Conservation (phyloP, 2,888 invertebrate species). For the Caenorhabditis imperialis region DNA sequence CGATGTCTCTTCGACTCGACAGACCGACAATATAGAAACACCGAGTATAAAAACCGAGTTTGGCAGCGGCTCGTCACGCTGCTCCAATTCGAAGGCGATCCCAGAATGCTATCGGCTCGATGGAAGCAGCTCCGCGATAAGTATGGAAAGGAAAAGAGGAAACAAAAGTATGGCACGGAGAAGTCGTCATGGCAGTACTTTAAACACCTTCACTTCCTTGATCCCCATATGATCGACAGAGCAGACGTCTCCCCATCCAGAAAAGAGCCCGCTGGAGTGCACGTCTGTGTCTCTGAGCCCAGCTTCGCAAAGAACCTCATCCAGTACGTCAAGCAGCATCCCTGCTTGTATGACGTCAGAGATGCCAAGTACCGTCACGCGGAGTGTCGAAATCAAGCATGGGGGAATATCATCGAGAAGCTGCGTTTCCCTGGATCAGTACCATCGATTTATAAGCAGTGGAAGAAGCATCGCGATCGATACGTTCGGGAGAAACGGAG, state of each 20-base stretch:
- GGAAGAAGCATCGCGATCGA: slow-evolving; percentile 76
- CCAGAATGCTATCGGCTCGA: slow-evolving; percentile 65
- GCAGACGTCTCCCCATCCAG: slow-evolving; percentile 63
- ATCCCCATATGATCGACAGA: slow-evolving; percentile 75
- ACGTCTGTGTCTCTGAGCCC: slow-evolving; percentile 65
- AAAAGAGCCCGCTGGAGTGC: slow-evolving; percentile 61
- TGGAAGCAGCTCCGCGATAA: slow-evolving; percentile 76
- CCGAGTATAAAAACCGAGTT: slow-evolving; percentile 71
- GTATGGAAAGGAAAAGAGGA: slow-evolving; percentile 74
- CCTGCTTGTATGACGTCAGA: slow-evolving; percentile 69
- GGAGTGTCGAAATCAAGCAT: slow-evolving; percentile 67
- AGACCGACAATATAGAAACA: slow-evolving; percentile 71
- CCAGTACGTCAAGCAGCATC: slow-evolving; percentile 61
- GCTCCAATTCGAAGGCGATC: slow-evolving; percentile 72
- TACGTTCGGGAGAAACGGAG: slow-evolving; percentile 73
- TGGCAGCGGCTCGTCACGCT: slow-evolving; percentile 62
- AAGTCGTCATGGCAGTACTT: slow-evolving; percentile 72
- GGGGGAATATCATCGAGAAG: slow-evolving; percentile 66
- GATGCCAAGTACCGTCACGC: slow-evolving; percentile 71
- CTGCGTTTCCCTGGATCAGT: slow-evolving; percentile 65
- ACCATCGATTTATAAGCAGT: slow-evolving; percentile 72
- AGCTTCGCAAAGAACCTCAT: slow-evolving; percentile 60
- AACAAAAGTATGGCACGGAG: slow-evolving; percentile 66
- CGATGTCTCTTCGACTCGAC: slow-evolving; percentile 72
- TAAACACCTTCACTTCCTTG: slow-evolving; percentile 72